Conservation (phyloP, 2,888 invertebrate genomes). For the Drosophila sordidula region DNA sequence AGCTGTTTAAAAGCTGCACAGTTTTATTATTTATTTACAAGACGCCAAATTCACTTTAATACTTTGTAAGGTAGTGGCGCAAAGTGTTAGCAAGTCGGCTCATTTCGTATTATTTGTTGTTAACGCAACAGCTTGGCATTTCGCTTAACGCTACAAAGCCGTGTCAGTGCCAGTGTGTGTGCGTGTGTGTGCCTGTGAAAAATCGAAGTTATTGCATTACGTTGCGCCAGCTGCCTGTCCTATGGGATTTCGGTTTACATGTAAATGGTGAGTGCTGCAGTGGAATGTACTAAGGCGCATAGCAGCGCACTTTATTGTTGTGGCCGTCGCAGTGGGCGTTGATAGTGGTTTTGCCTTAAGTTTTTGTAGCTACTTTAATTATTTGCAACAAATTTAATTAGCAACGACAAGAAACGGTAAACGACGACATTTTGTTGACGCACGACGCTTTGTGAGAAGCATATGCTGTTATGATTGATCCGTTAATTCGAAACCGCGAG, state of each 20-base stretch:
- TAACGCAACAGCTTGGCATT: slow-evolving; percentile 27
- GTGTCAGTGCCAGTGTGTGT: slow-evolving; percentile 35
- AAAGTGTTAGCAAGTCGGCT: slow-evolving; percentile 14
- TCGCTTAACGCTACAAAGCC: slow-evolving; percentile 45
- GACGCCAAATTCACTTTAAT: slow-evolving; percentile 12
- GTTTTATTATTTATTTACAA: slow-evolving; percentile 71
- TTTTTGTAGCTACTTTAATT: slow-evolving; percentile 30
- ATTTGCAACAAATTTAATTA: slow-evolving; percentile 37
- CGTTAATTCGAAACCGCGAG: slow-evolving; percentile 67
- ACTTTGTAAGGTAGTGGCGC: slow-evolving; percentile 22
- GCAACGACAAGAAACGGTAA: slow-evolving; percentile 53
- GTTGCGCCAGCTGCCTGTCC: slow-evolving; percentile 65
- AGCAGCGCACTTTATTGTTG: slow-evolving; percentile 8
- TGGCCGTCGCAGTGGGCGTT: slow-evolving; percentile 36
- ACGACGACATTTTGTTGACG: slow-evolving; percentile 71
- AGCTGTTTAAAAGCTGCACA: slow-evolving; percentile 43
- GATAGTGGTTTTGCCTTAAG: slow-evolving; percentile 21
- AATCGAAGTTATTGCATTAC: slow-evolving; percentile 80
- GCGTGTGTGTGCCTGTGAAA: slow-evolving; percentile 65
- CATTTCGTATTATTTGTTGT: slow-evolving; percentile 34
- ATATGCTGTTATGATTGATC: slow-evolving; percentile 73
- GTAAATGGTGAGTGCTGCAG: slow-evolving; percentile 61
- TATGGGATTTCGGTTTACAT: slow-evolving; percentile 39
- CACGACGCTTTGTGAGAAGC: slow-evolving; percentile 50
- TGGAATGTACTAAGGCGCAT: slow-evolving; percentile 33